Base-by-base conservation (phyloP, 1,140 invertebrate genomes). In the Cyphomyrmex costatus region DNA sequence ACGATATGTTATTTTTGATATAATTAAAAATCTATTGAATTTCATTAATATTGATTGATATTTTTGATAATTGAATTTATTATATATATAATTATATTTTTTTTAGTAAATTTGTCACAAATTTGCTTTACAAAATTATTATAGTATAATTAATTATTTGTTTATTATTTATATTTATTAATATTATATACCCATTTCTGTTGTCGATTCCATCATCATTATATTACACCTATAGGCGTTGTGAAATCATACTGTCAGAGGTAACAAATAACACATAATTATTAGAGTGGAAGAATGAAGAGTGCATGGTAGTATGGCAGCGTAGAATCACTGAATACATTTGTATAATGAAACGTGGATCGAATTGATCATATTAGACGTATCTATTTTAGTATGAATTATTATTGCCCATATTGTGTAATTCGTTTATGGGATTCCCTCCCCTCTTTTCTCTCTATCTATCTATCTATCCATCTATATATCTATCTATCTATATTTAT, bases 291-390 rank as follows among this genome's bases (percentile, higher is more conserved):
- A 42, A 77, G 10, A 61, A 61, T 42, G 16, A 30, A 77, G 36
- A n/a, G 2, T 36, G n/a, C 19, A 30, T 21, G n/a, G 8, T 1
- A 56, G n/a, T 19, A 30, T 21, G n/a, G 8, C 2, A 56, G 21
- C 21, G 53, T 36, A 70, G 63, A 53, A 80, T 70, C 16, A 36
- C 7, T 36, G 46, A 68, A 53, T 68, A 36, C 1, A 16, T 79
- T 79, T 68, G 24, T 51, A 53, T 27, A 79, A 36, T 53, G 21
- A 36, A n/a, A 0, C 6, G n/a, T 21, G 76, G 42, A 53, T 42
- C 6, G 14, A 66, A 66, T 46, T 78, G n/a, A 78, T 36, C 56
- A 46, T 6, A 53, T 80, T 80, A 80, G 42, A 70, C n/a, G 12
- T 2, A 36, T 51, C 46, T 56, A 68, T 79, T 79, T 51, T n/a